phyloP scores from a whole-genome alignment of 2,888 invertebrate genomes.

The Malthinus flaveolus region DNA sequence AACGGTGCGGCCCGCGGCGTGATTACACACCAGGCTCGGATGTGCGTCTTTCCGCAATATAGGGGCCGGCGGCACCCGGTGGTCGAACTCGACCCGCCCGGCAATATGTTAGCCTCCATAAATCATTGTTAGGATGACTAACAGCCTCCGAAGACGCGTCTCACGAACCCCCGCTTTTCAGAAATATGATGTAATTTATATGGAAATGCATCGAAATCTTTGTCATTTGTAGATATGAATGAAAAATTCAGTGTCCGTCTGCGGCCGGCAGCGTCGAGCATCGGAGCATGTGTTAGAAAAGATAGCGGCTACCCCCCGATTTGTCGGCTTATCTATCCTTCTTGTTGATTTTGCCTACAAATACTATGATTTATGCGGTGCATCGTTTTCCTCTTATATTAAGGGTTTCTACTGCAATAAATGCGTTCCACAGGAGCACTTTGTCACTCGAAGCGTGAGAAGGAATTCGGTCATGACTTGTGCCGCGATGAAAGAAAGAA shows the following conservation, averaged over 20 bases:
- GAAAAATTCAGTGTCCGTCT: constrained; percentile 53
- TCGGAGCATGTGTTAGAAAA: constrained; percentile 44
- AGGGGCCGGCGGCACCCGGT: constrained; percentile 38
- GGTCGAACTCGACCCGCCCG: constrained; percentile 43
- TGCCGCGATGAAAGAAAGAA: constrained; percentile 43
- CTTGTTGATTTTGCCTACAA: constrained; percentile 49
- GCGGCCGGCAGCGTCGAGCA: constrained; percentile 41
- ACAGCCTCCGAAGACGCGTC: constrained; percentile 54
- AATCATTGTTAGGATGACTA: constrained; percentile 60
- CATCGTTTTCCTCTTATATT: constrained; percentile 31
- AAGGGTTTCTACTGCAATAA: constrained; percentile 40
- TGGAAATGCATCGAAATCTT: constrained; percentile 58
- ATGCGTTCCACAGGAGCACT: constrained; percentile 40
- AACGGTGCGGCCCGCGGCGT: constrained; percentile 37
- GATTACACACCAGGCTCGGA: constrained; percentile 38
- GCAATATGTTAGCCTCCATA: constrained; percentile 59
- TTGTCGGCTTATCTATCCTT: constrained; percentile 49
- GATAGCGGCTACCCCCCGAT: constrained; percentile 49
- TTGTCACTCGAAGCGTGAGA: constrained; percentile 39
- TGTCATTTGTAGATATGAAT: constrained; percentile 57
- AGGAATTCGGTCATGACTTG: constrained; percentile 42
- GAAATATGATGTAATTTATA: constrained; percentile 61
- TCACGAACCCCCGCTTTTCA: constrained; percentile 48
- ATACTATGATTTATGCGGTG: constrained; percentile 39
- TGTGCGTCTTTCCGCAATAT: constrained; percentile 40